Conservation (phyloP, 2,888 invertebrate species). For the Abrostola triplasia region DNA sequence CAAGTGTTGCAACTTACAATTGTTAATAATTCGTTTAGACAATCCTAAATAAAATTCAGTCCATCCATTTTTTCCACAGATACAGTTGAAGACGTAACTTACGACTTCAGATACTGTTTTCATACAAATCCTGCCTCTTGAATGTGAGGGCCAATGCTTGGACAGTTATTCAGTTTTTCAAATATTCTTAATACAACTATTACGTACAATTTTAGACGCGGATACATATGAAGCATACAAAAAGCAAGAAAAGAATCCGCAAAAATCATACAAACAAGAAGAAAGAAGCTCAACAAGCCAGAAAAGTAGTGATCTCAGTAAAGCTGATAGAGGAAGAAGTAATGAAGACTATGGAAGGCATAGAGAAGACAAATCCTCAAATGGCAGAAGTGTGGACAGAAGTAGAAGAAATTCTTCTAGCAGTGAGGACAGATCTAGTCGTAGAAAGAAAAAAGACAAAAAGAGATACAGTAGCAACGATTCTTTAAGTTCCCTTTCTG, state of each 20-base stretch:
- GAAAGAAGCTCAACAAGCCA: constrained; percentile 65
- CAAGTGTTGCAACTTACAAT: constrained; percentile 51
- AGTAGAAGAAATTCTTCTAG: constrained; percentile 63
- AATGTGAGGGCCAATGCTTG: constrained; percentile 65
- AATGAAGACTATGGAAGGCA: constrained; percentile 52
- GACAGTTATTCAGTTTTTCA: constrained; percentile 40
- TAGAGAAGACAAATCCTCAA: constrained; percentile 62
- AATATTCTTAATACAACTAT: constrained; percentile 23
- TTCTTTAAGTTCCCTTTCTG: constrained; percentile 68
- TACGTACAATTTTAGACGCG: constrained; percentile 86
- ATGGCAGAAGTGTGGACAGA: constrained; percentile 60
- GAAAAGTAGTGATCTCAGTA: constrained; percentile 58
- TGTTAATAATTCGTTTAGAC: constrained; percentile 4
- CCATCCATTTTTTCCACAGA: constrained; percentile 65
- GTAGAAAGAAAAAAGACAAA: constrained; percentile 61
- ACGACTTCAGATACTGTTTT: constrained; percentile 62
- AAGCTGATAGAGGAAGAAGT: constrained; percentile 25
- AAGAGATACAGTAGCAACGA: constrained; percentile 70
- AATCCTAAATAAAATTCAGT: constrained; percentile 10
- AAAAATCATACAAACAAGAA: constrained; percentile 69
- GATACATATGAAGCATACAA: constrained; percentile 92
- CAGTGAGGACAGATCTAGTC: constrained; percentile 58
- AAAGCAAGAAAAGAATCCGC: constrained; percentile 72
- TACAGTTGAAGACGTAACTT: constrained; percentile 65
- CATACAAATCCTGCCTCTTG: constrained; percentile 53